phyloP scores from a whole-genome alignment of 2,888 invertebrate genomes.

The Gastrophysa polygoni region DNA sequence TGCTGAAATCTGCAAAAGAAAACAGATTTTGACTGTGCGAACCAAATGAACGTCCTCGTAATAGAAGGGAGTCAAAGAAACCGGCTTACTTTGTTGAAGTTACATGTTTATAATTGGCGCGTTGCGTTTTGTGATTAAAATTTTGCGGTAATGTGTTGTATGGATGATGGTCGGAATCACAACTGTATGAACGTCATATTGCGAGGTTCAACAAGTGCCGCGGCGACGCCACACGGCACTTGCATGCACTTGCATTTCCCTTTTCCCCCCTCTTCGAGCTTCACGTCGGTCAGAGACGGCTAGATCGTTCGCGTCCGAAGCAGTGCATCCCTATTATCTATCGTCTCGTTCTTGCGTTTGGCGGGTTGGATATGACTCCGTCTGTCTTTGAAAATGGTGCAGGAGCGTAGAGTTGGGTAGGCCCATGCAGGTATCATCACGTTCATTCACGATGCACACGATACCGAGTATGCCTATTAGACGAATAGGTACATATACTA shows the following conservation, averaged over 20 bases:
- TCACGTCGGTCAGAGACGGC: constrained; percentile 35
- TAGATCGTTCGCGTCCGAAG: constrained; percentile 36
- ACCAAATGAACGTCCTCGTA: background rate
- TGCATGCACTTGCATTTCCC: constrained; percentile 60
- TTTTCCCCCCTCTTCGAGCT: constrained; percentile 43
- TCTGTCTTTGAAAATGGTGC: constrained; percentile 41
- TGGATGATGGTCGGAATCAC: constrained; percentile 55
- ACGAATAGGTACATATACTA: too few relatives aligned
- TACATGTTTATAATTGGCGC: constrained; percentile 48
- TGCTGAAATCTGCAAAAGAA: constrained; percentile 40
- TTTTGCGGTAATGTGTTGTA: constrained; percentile 52
- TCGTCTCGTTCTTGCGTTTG: constrained; percentile 45
- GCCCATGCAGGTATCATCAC: background rate
- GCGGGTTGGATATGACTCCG: constrained; percentile 35
- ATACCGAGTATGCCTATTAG: too few relatives aligned
- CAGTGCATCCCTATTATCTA: constrained; percentile 50
- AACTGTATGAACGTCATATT: constrained; percentile 57
- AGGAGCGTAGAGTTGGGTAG: background rate
- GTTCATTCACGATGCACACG: too few relatives aligned
- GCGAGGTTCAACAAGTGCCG: constrained; percentile 61
- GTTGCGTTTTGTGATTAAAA: constrained; percentile 44
- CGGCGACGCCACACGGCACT: constrained; percentile 60
- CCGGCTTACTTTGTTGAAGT: constrained; percentile 43
- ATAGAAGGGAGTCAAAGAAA: constrained; percentile 28
- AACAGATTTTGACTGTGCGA: background rate